Base-by-base conservation (phyloP, 2,888 invertebrate species). In the Colletes collaris region DNA sequence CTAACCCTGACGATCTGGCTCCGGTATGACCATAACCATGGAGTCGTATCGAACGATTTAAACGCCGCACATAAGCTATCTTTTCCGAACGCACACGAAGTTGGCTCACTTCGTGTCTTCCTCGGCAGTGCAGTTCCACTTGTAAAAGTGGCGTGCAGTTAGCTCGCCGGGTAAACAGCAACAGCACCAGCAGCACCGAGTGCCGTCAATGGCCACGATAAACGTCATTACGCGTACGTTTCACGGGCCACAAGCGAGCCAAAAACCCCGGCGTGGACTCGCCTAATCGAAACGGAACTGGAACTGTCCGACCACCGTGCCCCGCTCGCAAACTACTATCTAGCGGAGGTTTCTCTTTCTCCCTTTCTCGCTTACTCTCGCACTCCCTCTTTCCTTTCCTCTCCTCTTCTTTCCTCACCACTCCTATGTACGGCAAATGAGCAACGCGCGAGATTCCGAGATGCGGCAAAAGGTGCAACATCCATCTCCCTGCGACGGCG, bases 381-480 rank as follows among this genome's bases (percentile, higher is more conserved):
- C 65, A 7, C 71, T 65, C 13, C 44, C 27, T 44, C 65, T 53
- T 68, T 46, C 66, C 71, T 76, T 60, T 79, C 70, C 52, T 65
- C 71, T 73, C 71, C 73, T 79, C 77, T 73, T 77, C 83, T 82
- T 70, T 65, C 72, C 71, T 49, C 59, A 49, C 72, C 72, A 72
- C 75, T 74, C 80, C 84, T 83, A 86, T 84, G 86, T 87, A 83
- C 88, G 82, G 89, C 87, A 90, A 88, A 89, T 89, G 89, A 90
- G 89, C 90, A 88, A 88, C 89, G 89, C 87, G 88, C 86, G 89
- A 88, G 89, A 89, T 89, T 90, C 90, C 89, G 89, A 90, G 90
- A 90, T 90, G 90, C 90, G 90, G 90, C 90, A 89, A 90, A 90
- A 90, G 90, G 90, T 90, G 89, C 90, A 90, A 89, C 87, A 86